Conservation (phyloP, 1,140 invertebrate genomes). For the Drosophila suzukii region DNA sequence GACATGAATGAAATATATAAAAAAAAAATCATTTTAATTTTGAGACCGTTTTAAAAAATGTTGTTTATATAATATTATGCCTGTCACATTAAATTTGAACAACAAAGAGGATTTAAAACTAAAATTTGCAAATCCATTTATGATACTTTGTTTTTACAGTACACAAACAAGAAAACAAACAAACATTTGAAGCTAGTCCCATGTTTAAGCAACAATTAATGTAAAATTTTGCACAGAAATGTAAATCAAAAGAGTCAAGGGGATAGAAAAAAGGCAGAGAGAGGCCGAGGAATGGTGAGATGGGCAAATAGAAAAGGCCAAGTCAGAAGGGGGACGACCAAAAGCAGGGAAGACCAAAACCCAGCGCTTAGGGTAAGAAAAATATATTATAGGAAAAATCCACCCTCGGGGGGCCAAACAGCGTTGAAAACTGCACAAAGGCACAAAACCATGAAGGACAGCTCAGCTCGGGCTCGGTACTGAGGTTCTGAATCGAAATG, state of each 20-base stretch:
- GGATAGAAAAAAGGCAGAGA: conserved; percentile 12
- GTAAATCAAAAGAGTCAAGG: conserved; percentile 57
- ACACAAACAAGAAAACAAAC: conserved; percentile 18
- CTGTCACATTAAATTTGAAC: no score
- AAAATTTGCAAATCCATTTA: background rate
- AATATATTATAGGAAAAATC: conserved; percentile 70
- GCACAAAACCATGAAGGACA: conserved; percentile 54
- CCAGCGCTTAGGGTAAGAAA: conserved; percentile 31
- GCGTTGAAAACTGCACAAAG: conserved; percentile 52
- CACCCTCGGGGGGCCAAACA: conserved; percentile 46
- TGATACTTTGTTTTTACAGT: conserved; percentile 2
- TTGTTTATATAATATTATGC: background rate
- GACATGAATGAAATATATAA: no score
- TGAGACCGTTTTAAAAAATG: background rate
- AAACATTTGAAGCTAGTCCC: conserved; percentile 36
- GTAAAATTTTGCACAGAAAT: conserved; percentile 51
- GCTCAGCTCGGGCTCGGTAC: conserved; percentile 15
- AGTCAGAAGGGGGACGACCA: background rate
- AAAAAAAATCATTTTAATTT: no score
- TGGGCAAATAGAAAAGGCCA: conserved; percentile 12
- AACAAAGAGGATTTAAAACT: background rate
- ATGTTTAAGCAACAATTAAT: conserved; percentile 67
- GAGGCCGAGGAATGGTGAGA: background rate
- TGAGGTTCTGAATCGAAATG: conserved; percentile 35
- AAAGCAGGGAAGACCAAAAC: background rate